Percentiles rank a stretch among this genome's conserved stretches.
Evolutionary conservation across 2,888 invertebrate genomes (phyloP).

Genomic region (Myopa testacea): DNA sequence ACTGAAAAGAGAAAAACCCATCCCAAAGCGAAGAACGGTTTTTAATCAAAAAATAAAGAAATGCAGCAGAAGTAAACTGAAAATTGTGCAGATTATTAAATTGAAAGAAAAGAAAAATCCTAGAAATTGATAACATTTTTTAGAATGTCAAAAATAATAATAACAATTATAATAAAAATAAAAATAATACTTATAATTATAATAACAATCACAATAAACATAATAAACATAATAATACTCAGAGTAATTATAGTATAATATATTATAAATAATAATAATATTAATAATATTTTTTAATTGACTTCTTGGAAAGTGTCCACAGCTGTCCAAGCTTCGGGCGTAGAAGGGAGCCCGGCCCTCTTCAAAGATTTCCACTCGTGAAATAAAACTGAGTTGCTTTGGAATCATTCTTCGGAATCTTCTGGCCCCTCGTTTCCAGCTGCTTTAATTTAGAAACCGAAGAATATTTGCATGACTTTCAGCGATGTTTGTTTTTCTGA

Average conservation of each 20-base stretch:
- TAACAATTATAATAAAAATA: background rate
- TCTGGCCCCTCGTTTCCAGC: background rate
- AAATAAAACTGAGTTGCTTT: too few relatives aligned
- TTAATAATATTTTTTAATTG: background rate
- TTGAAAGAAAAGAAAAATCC: too few relatives aligned
- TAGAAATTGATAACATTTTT: background rate
- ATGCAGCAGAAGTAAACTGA: too few relatives aligned
- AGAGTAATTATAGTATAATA: background rate
- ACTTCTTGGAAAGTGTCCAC: too few relatives aligned
- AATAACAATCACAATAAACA: background rate
- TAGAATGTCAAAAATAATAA: background rate
- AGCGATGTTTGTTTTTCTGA: too few relatives aligned
- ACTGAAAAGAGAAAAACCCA: background rate
- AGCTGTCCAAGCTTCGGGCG: too few relatives aligned
- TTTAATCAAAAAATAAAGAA: too few relatives aligned
- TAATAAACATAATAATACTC: background rate
- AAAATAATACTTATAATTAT: background rate
- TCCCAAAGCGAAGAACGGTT: background rate
- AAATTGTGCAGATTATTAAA: too few relatives aligned
- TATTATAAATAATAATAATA: background rate
- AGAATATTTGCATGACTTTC: conserved; percentile 12
- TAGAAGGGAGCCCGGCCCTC: too few relatives aligned
- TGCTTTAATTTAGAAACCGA: background rate
- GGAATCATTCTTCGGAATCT: too few relatives aligned
- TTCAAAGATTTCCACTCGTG: too few relatives aligned